These are phyloP conservation scores for Agrochola circellaris DNA, from an alignment of 2,888 invertebrate species.

Conservation along the genomic window DNA sequence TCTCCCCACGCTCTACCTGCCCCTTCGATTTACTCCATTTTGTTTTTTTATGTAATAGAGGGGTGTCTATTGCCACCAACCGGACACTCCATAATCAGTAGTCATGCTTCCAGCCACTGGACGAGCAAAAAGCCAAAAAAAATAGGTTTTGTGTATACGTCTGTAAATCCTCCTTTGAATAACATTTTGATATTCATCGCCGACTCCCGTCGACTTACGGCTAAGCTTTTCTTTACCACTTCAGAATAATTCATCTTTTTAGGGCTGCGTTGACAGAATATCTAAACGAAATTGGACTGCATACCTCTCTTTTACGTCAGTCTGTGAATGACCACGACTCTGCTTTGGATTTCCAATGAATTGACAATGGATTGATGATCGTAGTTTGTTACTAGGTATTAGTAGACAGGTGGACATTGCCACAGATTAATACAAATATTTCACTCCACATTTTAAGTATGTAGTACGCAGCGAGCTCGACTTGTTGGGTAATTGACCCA, in stretches of 20 bases:
- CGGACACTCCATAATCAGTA: background rate
- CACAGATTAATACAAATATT: no score
- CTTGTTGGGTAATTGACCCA: no score
- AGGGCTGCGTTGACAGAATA: constrained; percentile 26
- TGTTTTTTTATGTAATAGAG: background rate
- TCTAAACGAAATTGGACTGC: constrained; percentile 3
- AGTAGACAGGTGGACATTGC: background rate
- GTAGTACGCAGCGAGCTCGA: no score
- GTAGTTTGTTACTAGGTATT: background rate
- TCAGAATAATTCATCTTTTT: constrained; percentile 34
- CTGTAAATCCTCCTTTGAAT: constrained; percentile 14
- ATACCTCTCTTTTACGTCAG: background rate
- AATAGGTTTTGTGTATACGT: background rate
- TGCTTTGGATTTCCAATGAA: background rate
- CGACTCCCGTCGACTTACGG: constrained; percentile 16
- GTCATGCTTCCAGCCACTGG: background rate
- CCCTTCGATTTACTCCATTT: background rate
- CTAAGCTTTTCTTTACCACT: constrained; percentile 31
- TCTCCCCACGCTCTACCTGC: background rate
- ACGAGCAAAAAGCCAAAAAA: background rate
- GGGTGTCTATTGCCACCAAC: background rate
- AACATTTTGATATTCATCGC: constrained; percentile 44
- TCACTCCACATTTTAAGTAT: no score
- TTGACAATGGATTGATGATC: background rate
- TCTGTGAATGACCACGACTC: background rate